Conservation (phyloP, 2,888 invertebrate genomes). For the Melanostoma mellinum region DNA sequence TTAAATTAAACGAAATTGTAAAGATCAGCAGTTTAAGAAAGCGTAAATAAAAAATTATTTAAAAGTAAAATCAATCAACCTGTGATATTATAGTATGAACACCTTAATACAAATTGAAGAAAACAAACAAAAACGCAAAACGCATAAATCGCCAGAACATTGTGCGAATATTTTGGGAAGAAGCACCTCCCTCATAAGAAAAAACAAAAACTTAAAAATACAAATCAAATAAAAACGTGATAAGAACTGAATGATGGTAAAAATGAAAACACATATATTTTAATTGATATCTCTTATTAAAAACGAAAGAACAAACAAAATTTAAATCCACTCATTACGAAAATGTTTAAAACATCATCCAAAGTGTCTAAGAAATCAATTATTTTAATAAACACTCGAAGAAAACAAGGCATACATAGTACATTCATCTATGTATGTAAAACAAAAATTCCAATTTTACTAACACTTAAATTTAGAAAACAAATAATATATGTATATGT, state of each 20-base stretch:
- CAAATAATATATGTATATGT: constrained; percentile 58
- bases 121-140: constrained; percentile 61
- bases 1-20: constrained; percentile 74
- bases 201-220: constrained; percentile 20
- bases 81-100: constrained; percentile 78
- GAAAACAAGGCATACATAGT: constrained; percentile 38
- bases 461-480: constrained; percentile 43
- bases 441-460: constrained; percentile 61
- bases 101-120: constrained; percentile 74
- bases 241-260: constrained; percentile 62
- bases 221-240: constrained; percentile 60
- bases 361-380: constrained; percentile 68
- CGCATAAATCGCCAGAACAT: constrained; percentile 66
- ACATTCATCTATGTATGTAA: constrained; percentile 25
- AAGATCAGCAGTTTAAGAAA: constrained; percentile 68
- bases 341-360: constrained; percentile 47
- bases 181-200: constrained; percentile 16
- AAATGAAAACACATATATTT: constrained; percentile 54
- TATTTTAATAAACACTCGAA: constrained; percentile 56
- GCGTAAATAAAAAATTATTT: constrained; percentile 76
- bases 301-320: constrained; percentile 15
- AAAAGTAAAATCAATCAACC: constrained; percentile 76
- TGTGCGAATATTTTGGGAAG: constrained; percentile 40
- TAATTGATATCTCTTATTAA: constrained; percentile 45
- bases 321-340: constrained; percentile 38